phyloP scores from a whole-genome alignment of 2,797 vertebrate genomes.

The Typhlichthys eigenmanni region DNA sequence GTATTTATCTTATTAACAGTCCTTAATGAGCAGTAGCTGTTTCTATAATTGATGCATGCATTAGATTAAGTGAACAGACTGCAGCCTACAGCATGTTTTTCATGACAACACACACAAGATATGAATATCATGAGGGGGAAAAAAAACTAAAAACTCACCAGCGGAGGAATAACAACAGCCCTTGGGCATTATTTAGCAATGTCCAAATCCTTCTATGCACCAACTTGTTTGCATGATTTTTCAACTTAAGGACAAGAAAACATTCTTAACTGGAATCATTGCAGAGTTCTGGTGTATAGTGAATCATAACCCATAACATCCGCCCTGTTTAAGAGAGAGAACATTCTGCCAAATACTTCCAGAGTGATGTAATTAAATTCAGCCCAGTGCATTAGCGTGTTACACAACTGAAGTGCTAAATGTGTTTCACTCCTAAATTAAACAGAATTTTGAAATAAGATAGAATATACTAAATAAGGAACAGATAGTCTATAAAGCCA shows the following conservation, averaged over 20 bases:
- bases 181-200: constrained; percentile 38
- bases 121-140: not conserved
- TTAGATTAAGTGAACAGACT: constrained; percentile 12
- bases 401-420: constrained; percentile 33
- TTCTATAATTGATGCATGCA: not conserved
- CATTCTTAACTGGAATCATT: constrained; percentile 38
- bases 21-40: constrained; percentile 1
- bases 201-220: constrained; percentile 11
- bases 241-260: constrained; percentile 15
- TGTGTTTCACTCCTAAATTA: not conserved
- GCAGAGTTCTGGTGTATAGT: constrained; percentile 46
- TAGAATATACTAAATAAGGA: not conserved
- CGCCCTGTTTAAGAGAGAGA: constrained; percentile 63
- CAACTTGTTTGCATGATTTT: constrained; percentile 41
- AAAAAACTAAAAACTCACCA: constrained; percentile 54
- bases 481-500: not conserved
- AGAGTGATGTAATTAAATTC: constrained; percentile 73
- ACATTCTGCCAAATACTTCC: constrained; percentile 69
- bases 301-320: constrained; percentile 54
- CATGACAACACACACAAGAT: constrained; percentile 9
- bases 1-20: not conserved
- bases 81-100: constrained; percentile 7
- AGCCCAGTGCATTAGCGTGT: constrained; percentile 35
- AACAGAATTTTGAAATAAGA: not conserved
- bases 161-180: constrained; percentile 32